Percentiles rank a stretch among this genome's conserved stretches.
Evolutionary conservation across 2,113 vertebrate species (phyloP).

Genomic region (Cheilinus undulatus): DNA sequence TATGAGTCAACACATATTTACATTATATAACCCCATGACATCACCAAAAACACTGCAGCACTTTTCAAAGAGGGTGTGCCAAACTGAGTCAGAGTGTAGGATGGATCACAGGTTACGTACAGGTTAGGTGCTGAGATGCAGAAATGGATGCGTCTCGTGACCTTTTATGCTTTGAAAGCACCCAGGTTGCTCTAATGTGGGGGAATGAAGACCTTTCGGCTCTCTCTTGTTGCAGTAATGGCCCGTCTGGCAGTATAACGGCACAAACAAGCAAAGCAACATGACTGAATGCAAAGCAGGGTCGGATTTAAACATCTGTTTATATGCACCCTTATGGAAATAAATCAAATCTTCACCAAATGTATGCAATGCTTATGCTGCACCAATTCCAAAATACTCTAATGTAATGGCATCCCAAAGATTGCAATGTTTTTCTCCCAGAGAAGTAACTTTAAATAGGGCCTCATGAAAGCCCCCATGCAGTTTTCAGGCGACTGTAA

Average conservation of each 20-base stretch:
- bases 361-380: constrained; percentile 32
- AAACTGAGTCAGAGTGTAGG: background rate
- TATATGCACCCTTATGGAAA: constrained; percentile 42
- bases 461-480: constrained; percentile 60
- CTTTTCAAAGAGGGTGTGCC: background rate
- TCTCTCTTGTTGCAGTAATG: constrained; percentile 28
- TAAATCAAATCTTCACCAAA: constrained; percentile 53
- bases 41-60: constrained; percentile 1
- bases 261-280: constrained; percentile 42
- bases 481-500: constrained; percentile 71
- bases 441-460: constrained; percentile 71
- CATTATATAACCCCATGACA: constrained; percentile 3
- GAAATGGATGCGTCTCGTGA: constrained; percentile 48
- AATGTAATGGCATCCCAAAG: constrained; percentile 40
- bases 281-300: constrained; percentile 11
- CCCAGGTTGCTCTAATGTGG: constrained; percentile 28
- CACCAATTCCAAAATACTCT: constrained; percentile 44
- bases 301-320: constrained; percentile 33
- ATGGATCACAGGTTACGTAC: constrained; percentile 25
- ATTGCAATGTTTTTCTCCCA: constrained; percentile 41
- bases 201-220: constrained; percentile 28
- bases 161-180: constrained; percentile 54
- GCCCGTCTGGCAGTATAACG: constrained; percentile 28
- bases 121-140: constrained; percentile 15
- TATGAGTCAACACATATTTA: background rate